phyloP scores from a whole-genome alignment of 2,113 vertebrate species.

The Oryzias curvinotus region DNA sequence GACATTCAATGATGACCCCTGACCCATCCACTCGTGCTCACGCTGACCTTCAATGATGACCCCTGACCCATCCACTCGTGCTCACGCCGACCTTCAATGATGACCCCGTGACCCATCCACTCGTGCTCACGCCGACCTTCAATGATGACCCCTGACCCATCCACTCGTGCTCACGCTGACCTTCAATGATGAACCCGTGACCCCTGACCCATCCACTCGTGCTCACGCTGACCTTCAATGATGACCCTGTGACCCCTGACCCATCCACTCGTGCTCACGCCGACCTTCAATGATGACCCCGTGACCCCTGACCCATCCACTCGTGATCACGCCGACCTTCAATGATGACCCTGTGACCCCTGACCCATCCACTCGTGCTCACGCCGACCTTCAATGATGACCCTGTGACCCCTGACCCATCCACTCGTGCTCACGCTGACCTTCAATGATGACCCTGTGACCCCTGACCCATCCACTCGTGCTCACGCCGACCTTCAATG shows the following conservation, averaged over 20 bases:
- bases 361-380: background rate
- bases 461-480: background rate
- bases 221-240: background rate
- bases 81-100: slow-evolving; percentile 46
- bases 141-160: background rate
- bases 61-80: background rate
- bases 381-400: slow-evolving; percentile 47
- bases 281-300: slow-evolving; percentile 47
- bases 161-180: background rate
- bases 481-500: slow-evolving; percentile 44
- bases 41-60: no score
- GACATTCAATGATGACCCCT: no score
- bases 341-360: no score
- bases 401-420: background rate
- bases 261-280: background rate
- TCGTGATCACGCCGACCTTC: slow-evolving; percentile 44
- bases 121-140: slow-evolving; percentile 44
- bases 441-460: no score
- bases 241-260: no score
- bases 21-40: background rate
- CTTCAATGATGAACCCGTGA: no score
- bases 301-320: background rate
- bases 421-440: background rate
- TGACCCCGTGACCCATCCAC: background rate
- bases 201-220: background rate